Evolutionary conservation across 2,113 vertebrate species (phyloP).

Genomic region (Hippocampus abdominalis): DNA sequence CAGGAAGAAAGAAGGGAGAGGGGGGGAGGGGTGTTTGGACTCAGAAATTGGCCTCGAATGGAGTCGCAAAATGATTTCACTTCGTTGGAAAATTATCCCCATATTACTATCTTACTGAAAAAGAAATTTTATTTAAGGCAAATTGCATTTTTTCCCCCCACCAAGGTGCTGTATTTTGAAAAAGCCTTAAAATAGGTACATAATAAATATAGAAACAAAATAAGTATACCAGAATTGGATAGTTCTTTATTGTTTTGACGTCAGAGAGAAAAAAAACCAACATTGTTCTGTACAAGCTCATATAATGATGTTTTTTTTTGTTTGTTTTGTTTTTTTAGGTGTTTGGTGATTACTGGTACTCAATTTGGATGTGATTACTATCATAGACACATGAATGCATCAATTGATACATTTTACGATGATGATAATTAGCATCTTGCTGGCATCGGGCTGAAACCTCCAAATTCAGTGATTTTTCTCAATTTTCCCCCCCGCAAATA

Average conservation of each 20-base stretch:
- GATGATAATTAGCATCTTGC: background rate
- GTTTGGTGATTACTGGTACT: background rate
- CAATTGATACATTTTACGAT: background rate
- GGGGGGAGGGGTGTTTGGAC: constrained; percentile 67
- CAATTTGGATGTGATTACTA: background rate
- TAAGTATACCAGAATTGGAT: background rate
- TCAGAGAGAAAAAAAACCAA: background rate
- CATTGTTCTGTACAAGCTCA: no score
- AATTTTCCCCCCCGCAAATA: no score
- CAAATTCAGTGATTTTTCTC: no score
- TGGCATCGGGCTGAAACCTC: no score
- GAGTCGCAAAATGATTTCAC: constrained; percentile 55
- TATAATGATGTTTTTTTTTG: no score
- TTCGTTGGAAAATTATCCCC: background rate
- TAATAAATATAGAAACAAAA: background rate
- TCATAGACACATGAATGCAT: background rate
- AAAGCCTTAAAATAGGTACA: background rate
- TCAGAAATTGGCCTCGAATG: constrained; percentile 80
- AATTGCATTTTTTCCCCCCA: background rate
- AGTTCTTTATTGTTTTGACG: background rate
- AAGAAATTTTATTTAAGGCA: background rate
- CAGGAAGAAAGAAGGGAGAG: constrained; percentile 53
- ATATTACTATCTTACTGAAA: background rate
- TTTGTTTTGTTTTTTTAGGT: background rate
- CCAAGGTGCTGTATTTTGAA: background rate